Base-by-base conservation (phyloP, 2,113 vertebrate genomes). In the Electrona antarctica region DNA sequence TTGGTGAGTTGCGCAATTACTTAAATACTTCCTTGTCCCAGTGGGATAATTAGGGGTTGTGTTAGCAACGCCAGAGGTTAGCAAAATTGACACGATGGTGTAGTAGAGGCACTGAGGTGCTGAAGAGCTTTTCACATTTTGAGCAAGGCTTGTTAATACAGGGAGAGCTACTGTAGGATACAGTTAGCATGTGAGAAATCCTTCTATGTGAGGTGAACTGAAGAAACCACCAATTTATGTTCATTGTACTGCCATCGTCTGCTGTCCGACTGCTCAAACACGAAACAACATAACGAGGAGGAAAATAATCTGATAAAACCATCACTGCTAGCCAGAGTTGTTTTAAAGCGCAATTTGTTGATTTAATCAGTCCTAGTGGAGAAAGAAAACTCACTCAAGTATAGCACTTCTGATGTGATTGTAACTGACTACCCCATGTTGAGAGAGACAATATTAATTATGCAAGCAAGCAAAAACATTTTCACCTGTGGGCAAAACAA, bases 81-180 rank as follows among this genome's bases (percentile, higher is more conserved):
- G 84, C 86, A 82, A 75, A 82, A 72, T 69, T 29, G 81, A 80
- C 79, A 61, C 80, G 87, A 85, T 83, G 73, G 58, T 71, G 49
- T 7, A 21, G 21, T 21, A 8, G 69, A 69, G 70, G 60, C 76
- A 29, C 69, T 77, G 74, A 80, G 82, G 73, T 74, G 82, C 73
- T 63, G 61, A 78, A 76, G 65, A 75, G 79, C 75, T 77, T 73
- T 81, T 64, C 55, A 79, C 66, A 79, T 79, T 59, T 21, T n/a
- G 59, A 77, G 79, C 48, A 6, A 78, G 51, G 60, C 63, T 63
- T 63, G 74, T 72, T 83, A 67, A 52, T 51, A 58, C 69, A 82
- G 28, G 78, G 73, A n/a, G 63, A 73, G 21, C 21, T 21, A 21
- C 21, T 21, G 21, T 21, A 21, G 64, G 59, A 81, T 66, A 67